Conservation (phyloP, 2,888 invertebrate species). For the Meghimatium bilineatum region DNA sequence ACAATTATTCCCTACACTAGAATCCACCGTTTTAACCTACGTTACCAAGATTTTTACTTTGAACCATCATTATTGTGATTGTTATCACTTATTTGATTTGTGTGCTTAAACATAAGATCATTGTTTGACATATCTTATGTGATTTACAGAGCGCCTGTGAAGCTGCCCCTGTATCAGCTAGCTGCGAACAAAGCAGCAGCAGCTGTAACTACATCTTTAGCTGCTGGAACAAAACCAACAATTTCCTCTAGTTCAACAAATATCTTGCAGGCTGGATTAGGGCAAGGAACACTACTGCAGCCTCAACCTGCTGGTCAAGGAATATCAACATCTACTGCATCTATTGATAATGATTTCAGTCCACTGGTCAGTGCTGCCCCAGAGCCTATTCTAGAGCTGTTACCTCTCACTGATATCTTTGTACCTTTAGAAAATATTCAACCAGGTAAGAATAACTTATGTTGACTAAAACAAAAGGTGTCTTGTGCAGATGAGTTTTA, state of each 20-base stretch:
- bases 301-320: slow-evolving; percentile 20
- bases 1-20: too few relatives aligned
- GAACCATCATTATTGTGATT: too few relatives aligned
- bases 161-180: slow-evolving; percentile 68
- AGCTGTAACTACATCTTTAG: slow-evolving; percentile 30
- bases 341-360: slow-evolving; percentile 39
- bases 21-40: too few relatives aligned
- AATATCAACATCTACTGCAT: not conserved
- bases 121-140: not conserved
- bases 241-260: not conserved
- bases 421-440: slow-evolving; percentile 87
- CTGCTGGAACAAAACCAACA: not conserved
- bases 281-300: slow-evolving; percentile 14
- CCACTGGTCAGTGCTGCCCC: slow-evolving; percentile 49
- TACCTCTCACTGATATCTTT: slow-evolving; percentile 83
- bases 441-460: slow-evolving; percentile 80
- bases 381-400: slow-evolving; percentile 77
- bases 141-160: slow-evolving; percentile 56
- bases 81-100: too few relatives aligned
- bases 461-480: not conserved
- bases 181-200: slow-evolving; percentile 52
- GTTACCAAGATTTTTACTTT: too few relatives aligned
- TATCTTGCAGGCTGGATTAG: not conserved
- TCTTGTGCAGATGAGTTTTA: too few relatives aligned
- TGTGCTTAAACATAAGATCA: too few relatives aligned